A percentile compares a stretch with the other conserved stretches of the same genome.
These are phyloP conservation scores for Hoplostethus mediterraneus DNA, from an alignment of 2,797 vertebrate species.

Conservation along the genomic window DNA sequence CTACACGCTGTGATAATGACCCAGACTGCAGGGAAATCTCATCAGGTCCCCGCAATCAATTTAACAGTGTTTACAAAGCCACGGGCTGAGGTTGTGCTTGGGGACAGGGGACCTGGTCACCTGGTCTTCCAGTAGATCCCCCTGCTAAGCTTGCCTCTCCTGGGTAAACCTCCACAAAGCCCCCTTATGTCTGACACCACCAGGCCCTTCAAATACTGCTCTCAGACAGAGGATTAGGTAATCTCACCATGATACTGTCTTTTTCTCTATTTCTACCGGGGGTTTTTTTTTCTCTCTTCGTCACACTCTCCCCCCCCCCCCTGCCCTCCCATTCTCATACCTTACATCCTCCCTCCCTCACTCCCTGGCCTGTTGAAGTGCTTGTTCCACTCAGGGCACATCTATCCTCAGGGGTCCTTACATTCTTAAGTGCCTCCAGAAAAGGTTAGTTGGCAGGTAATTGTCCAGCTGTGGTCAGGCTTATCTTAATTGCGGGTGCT, in stretches of 20 bases:
- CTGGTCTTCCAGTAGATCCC: constrained; percentile 71
- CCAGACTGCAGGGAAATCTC: constrained; percentile 73
- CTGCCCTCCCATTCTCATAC: constrained; percentile 52
- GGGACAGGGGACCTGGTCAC: constrained; percentile 70
- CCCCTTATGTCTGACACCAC: constrained; percentile 78
- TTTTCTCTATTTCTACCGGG: constrained; percentile 73
- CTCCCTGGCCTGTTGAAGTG: constrained; percentile 73
- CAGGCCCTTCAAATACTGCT: constrained; percentile 77
- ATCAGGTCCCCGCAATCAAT: constrained; percentile 78
- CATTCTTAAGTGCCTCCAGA: constrained; percentile 83
- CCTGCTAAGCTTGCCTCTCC: constrained; percentile 76
- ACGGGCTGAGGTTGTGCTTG: constrained; percentile 63
- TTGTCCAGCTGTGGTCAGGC: constrained; percentile 82
- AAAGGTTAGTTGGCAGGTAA: constrained; percentile 87
- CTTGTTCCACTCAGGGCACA: constrained; percentile 75
- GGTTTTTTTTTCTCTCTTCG: constrained; percentile 38
- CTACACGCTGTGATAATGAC: constrained; percentile 74
- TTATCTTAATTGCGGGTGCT: constrained; percentile 85
- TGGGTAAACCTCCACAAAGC: constrained; percentile 78
- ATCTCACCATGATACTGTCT: constrained; percentile 80
- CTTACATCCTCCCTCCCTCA: constrained; percentile 42
- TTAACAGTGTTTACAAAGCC: constrained; percentile 80
- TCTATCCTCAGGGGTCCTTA: constrained; percentile 82
- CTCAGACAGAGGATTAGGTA: constrained; percentile 83
- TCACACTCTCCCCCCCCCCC: constrained; percentile 37